These are phyloP conservation scores for Fregetta grallaria DNA, from an alignment of 2,113 vertebrate genomes.

Conservation along the genomic window DNA sequence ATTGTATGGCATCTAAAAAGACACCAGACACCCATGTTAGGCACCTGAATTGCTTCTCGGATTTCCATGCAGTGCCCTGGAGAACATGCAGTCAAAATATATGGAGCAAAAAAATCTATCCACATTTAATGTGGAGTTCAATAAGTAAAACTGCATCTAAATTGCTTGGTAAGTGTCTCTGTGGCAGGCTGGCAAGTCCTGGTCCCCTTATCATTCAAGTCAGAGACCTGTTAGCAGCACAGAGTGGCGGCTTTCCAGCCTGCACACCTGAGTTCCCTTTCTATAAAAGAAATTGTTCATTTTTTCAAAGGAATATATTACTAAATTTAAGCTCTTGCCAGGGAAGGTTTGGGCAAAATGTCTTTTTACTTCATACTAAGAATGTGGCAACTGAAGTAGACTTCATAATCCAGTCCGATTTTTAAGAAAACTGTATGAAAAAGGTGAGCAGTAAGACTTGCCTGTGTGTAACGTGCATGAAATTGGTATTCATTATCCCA, in stretches of 20 bases:
- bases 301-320: conserved; percentile 9
- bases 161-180: conserved; percentile 35
- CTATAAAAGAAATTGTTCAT: not conserved
- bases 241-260: not conserved
- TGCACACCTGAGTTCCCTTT: not conserved
- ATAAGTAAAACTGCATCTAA: conserved; percentile 36
- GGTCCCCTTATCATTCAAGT: conserved; percentile 19
- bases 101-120: conserved; percentile 38
- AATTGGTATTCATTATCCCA: conserved; percentile 64
- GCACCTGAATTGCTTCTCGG: not conserved
- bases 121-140: conserved; percentile 24
- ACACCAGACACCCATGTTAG: not conserved
- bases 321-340: not conserved
- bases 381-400: not conserved
- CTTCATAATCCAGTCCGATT: not conserved
- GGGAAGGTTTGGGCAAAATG: not conserved
- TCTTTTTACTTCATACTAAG: not conserved
- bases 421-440: conserved; percentile 18
- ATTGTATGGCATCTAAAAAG: not conserved
- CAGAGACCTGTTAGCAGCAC: not conserved
- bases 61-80: not conserved
- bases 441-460: conserved; percentile 34
- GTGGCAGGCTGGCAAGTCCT: not conserved
- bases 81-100: conserved; percentile 25
- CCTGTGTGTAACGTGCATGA: conserved; percentile 59